Evolutionary conservation across 1,140 invertebrate genomes (phyloP).

Genomic region (Thaumatotibia leucotreta): DNA sequence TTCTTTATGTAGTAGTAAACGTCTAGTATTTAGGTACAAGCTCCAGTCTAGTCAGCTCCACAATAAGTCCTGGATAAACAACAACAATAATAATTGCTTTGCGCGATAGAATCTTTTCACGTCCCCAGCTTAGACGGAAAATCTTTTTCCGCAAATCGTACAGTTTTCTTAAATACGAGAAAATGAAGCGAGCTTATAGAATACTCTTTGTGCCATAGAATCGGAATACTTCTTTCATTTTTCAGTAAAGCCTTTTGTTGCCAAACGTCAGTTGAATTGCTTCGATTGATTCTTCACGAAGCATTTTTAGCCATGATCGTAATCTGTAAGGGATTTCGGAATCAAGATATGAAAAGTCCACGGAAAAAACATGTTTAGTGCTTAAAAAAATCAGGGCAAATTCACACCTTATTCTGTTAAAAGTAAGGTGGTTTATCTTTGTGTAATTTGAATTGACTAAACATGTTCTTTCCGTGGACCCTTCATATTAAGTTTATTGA

Average conservation of each 20-base stretch:
- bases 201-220: not conserved
- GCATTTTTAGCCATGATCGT: not conserved
- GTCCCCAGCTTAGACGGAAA: not conserved
- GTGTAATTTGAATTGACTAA: no score
- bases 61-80: not conserved
- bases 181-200: conserved; percentile 8
- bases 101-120: not conserved
- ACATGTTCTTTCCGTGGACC: no score
- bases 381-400: no score
- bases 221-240: not conserved
- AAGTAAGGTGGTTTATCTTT: no score
- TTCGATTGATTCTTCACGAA: not conserved
- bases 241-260: conserved; percentile 3
- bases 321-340: not conserved
- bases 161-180: not conserved
- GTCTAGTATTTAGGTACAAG: no score
- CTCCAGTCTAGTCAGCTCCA: not conserved
- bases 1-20: no score
- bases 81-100: not conserved
- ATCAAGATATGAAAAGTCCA: not conserved
- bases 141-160: conserved; percentile 3
- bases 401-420: no score
- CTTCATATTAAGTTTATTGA: not conserved
- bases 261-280: not conserved
- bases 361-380: no score